These are phyloP conservation scores for Neosilurus hyrtlii DNA, from an alignment of 2,797 vertebrate genomes.

Conservation along the genomic window DNA sequence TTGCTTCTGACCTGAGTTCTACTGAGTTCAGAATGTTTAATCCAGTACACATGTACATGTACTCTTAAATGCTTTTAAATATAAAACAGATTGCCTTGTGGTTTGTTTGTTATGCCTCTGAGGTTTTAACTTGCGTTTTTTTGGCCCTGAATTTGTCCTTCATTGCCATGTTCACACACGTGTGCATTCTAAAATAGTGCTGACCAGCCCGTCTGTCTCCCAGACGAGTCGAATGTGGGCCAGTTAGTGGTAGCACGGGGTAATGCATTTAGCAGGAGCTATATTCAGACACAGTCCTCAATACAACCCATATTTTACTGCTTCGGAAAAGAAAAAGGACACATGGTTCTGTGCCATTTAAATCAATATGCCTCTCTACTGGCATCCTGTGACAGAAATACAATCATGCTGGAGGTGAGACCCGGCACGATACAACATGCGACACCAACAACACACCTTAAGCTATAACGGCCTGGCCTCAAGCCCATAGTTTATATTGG, in stretches of 20 bases:
- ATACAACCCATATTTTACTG: constrained; percentile 58
- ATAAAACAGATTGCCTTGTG: background rate
- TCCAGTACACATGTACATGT: background rate
- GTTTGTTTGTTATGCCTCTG: background rate
- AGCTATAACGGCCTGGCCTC: background rate
- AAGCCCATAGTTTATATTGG: background rate
- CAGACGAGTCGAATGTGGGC: constrained; percentile 26
- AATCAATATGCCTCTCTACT: constrained; percentile 50
- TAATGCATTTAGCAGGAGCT: constrained; percentile 34
- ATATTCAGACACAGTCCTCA: constrained; percentile 48
- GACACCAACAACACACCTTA: background rate
- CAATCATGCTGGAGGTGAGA: constrained; percentile 11
- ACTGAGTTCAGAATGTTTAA: background rate
- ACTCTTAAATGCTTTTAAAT: background rate
- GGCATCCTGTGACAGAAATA: constrained; percentile 20
- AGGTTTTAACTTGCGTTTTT: background rate
- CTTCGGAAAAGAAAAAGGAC: constrained; percentile 49
- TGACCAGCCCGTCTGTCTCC: constrained; percentile 8
- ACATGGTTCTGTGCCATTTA: constrained; percentile 48
- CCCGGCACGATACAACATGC: background rate
- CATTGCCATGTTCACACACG: constrained; percentile 1
- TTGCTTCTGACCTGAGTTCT: background rate
- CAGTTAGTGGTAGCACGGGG: constrained; percentile 18
- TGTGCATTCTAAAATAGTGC: background rate
- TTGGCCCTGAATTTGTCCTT: background rate